These are phyloP conservation scores for Cyanoliseus patagonus DNA, from an alignment of 2,113 vertebrate genomes.

Conservation along the genomic window DNA sequence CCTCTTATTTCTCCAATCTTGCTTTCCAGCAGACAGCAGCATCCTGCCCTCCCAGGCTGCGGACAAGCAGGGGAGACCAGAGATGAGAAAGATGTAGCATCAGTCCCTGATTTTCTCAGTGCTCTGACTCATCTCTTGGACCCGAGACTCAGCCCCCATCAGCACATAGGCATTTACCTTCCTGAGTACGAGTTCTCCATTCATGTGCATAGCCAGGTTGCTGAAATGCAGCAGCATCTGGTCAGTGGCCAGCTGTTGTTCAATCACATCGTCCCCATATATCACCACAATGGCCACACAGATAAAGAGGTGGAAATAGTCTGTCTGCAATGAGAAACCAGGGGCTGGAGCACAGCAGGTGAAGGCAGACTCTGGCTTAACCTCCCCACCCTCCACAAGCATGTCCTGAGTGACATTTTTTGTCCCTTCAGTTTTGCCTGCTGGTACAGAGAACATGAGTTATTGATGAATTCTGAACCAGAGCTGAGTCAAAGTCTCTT, in stretches of 20 bases:
- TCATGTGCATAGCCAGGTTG: slow-evolving; percentile 99
- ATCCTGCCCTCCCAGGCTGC: neutral
- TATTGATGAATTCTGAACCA: neutral
- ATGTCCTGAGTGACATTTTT: neutral
- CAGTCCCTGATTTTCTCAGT: neutral
- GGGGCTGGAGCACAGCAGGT: neutral
- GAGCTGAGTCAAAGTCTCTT: neutral
- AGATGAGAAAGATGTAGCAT: neutral
- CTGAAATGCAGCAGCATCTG: slow-evolving; percentile 97
- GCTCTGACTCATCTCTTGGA: neutral
- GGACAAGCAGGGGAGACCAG: neutral
- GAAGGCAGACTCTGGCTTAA: neutral
- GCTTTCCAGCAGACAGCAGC: neutral
- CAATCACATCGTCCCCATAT: slow-evolving; percentile 93
- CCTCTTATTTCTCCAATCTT: neutral
- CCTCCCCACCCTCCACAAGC: neutral
- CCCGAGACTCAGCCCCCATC: neutral
- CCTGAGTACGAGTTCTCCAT: slow-evolving; percentile 93
- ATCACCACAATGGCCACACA: slow-evolving; percentile 95
- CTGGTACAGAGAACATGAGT: neutral
- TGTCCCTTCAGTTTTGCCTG: neutral
- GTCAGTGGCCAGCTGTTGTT: slow-evolving; percentile 92
- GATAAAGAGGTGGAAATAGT: slow-evolving; percentile 98
- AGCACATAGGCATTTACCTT: slow-evolving; percentile 78
- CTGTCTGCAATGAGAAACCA: slow-evolving; percentile 78